Evolutionary conservation across 2,113 vertebrate genomes (phyloP).

Genomic region (Chlorodrepanis virens): DNA sequence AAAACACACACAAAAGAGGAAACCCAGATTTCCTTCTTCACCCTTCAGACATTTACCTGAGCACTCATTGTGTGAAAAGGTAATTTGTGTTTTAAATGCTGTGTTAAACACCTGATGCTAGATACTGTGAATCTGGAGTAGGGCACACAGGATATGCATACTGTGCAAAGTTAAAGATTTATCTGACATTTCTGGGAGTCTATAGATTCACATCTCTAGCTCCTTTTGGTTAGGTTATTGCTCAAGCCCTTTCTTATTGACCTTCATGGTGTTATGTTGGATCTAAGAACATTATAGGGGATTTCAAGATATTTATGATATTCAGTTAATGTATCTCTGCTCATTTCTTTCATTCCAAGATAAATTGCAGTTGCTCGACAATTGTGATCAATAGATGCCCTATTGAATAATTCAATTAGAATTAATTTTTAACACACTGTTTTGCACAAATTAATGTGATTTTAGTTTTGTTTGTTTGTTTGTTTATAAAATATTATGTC

Average conservation of each 20-base stretch:
- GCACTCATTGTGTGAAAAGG: background rate
- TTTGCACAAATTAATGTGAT: background rate
- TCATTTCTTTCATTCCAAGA: background rate
- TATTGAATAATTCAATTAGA: background rate
- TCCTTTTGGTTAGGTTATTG: background rate
- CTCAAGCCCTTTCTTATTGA: background rate
- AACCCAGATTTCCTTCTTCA: background rate
- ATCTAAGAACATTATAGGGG: background rate
- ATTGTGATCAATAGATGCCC: accelerated
- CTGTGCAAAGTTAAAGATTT: background rate
- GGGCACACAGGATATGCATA: background rate
- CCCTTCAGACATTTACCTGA: background rate
- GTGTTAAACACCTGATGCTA: background rate
- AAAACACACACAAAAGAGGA: background rate
- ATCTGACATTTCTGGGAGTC: background rate
- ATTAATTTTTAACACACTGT: background rate
- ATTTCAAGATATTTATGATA: background rate
- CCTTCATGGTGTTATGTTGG: background rate
- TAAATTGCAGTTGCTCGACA: background rate
- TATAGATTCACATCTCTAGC: background rate
- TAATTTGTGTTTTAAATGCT: background rate
- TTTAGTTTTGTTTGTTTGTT: background rate
- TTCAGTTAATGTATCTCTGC: background rate
- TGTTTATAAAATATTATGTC: background rate
- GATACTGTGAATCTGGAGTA: background rate